Evolutionary conservation across 2,888 invertebrate species (phyloP).

Genomic region (Plutella xylostella): DNA sequence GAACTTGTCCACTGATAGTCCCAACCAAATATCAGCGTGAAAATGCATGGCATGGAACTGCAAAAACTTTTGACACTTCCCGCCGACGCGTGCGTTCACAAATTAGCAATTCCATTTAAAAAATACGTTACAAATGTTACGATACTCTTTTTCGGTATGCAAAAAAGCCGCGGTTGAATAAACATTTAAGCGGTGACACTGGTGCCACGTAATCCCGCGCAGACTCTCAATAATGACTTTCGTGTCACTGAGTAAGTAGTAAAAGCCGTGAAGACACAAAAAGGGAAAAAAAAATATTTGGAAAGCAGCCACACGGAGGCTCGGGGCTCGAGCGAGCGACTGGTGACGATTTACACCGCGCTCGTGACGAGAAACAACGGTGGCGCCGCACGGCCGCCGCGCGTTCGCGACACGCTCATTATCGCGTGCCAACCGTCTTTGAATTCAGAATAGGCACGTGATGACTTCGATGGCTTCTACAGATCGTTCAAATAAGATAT

Average conservation of each 20-base stretch:
- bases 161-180: too few relatives aligned
- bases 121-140: too few relatives aligned
- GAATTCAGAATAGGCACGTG: too few relatives aligned
- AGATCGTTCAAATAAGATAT: too few relatives aligned
- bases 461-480: too few relatives aligned
- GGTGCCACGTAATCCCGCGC: background rate
- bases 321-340: constrained; percentile 21
- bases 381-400: background rate
- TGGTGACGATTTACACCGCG: constrained; percentile 33
- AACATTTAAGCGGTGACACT: background rate
- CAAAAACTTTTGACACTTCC: too few relatives aligned
- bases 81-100: too few relatives aligned
- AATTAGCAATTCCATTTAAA: too few relatives aligned
- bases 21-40: too few relatives aligned
- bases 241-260: background rate
- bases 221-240: constrained; percentile 1
- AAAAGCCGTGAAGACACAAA: background rate
- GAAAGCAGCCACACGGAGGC: constrained; percentile 36
- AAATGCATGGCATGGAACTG: too few relatives aligned
- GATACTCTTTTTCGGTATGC: too few relatives aligned
- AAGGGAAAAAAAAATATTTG: constrained; percentile 24
- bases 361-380: constrained; percentile 8
- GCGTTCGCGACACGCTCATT: background rate
- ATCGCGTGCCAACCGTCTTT: background rate
- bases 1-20: too few relatives aligned